Base-by-base conservation (phyloP, 2,113 vertebrate species). In the Tursiops truncatus region DNA sequence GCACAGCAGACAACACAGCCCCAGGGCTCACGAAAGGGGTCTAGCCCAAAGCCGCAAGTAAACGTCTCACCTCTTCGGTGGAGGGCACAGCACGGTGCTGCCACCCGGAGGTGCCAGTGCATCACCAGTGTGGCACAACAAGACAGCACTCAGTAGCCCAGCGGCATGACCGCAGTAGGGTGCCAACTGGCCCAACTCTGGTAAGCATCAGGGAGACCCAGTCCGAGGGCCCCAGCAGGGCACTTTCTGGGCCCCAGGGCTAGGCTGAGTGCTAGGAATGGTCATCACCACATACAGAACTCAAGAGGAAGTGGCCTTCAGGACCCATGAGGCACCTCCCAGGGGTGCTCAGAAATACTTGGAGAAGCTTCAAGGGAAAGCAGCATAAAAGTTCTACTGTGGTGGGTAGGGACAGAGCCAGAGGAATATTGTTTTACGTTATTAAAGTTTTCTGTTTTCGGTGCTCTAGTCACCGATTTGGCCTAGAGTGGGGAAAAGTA, bases 81-180 rank as follows among this genome's bases (percentile, higher is more conserved):
- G 84, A 17, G 47, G 50, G 6, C 47, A 91, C 14, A 8, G 41
- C 38, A n/a, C 20, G 28, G 38, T 3, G 20, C 5, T 6, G 68
- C 31, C 11, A 11, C 17, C 91, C 33, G 2, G 17, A 21, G 10
- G 50, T 6, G 20, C 53, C 26, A 28, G 44, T 5, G 4, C 18
- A 10, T 31, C 12, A 1, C 10, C 4, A n/a, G 79, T 4, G 33
- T 20, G 17, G 50, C 89, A 50, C 38, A 56, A 58, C 50, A 58
- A 23, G n/a, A 41, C 47, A 58, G 41, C 25, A 3, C 21, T 31
- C 58, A 44, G 47, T 15, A 6, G 9, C 23, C 21, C 1, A 8
- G 60, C 0, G 2, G 15, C 15, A 26, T 1, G 38, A 50, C 50
- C 2, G 7, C 1, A 5, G 14, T 10, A 14, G 4, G 25, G 44